These are phyloP conservation scores for Benitochromis conjunctus DNA, from an alignment of 2,113 vertebrate genomes.

Conservation along the genomic window DNA sequence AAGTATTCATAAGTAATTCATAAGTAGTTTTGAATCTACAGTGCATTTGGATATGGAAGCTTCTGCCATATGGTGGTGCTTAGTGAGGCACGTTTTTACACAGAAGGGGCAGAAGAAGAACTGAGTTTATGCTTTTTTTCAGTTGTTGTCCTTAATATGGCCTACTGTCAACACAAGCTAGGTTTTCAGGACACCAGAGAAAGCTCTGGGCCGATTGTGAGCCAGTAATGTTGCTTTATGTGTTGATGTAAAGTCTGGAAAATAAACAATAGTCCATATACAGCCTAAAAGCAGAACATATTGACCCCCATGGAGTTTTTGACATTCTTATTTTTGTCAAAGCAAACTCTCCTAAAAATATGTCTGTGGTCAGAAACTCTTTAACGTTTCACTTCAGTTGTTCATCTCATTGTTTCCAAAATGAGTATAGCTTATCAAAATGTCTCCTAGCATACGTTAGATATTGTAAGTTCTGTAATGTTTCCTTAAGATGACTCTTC, in stretches of 20 bases:
- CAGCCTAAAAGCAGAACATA: background rate
- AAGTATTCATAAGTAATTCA: background rate
- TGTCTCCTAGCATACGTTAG: background rate
- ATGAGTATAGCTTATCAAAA: background rate
- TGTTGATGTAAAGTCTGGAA: background rate
- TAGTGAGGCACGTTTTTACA: background rate
- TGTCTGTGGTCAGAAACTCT: background rate
- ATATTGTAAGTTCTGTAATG: background rate
- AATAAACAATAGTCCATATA: background rate
- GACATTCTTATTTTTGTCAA: background rate
- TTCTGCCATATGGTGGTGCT: background rate
- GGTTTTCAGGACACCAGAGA: background rate
- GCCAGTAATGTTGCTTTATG: background rate
- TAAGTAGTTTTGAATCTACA: background rate
- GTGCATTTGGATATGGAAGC: background rate
- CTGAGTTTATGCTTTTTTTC: background rate
- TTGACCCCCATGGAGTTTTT: background rate
- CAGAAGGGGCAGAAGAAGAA: background rate
- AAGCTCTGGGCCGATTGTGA: background rate
- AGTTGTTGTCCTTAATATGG: too few species aligned
- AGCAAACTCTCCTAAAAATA: background rate
- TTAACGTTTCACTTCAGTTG: background rate
- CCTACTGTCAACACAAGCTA: background rate
- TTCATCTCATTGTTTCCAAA: background rate
- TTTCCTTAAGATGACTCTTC: background rate